phyloP scores from a whole-genome alignment of 2,888 invertebrate species.

The Himalopsyche japonica region DNA sequence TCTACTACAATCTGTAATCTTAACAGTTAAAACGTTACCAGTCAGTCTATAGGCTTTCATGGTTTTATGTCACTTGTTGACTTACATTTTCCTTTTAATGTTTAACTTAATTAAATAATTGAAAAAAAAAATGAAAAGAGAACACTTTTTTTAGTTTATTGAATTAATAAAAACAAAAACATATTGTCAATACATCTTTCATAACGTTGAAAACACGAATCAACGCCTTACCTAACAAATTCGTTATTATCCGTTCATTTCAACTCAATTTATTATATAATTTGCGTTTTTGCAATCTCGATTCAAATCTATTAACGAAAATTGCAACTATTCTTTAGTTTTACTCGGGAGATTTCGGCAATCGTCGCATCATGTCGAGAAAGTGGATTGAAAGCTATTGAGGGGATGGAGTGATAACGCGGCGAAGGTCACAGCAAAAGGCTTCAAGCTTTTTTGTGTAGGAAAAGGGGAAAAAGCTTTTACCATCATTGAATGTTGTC shows the following conservation, averaged over 20 bases:
- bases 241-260: not conserved
- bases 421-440: not conserved
- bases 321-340: not conserved
- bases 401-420: not conserved
- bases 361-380: not conserved
- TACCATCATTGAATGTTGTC: not conserved
- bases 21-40: no score
- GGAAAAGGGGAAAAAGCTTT: not conserved
- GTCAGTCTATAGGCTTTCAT: no score
- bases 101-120: no score
- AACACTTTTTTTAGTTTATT: no score
- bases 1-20: no score
- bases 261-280: not conserved
- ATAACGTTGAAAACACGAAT: not conserved
- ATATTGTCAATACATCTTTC: no score
- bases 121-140: no score
- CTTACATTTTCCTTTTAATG: no score
- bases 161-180: no score
- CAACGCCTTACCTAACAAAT: not conserved
- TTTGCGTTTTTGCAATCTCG: not conserved
- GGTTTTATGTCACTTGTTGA: no score
- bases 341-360: not conserved
- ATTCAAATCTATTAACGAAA: not conserved
- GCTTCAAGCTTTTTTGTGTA: not conserved
- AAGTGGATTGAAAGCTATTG: not conserved